phyloP scores from a whole-genome alignment of 1,140 invertebrate species.

The Agrilus planipennis region DNA sequence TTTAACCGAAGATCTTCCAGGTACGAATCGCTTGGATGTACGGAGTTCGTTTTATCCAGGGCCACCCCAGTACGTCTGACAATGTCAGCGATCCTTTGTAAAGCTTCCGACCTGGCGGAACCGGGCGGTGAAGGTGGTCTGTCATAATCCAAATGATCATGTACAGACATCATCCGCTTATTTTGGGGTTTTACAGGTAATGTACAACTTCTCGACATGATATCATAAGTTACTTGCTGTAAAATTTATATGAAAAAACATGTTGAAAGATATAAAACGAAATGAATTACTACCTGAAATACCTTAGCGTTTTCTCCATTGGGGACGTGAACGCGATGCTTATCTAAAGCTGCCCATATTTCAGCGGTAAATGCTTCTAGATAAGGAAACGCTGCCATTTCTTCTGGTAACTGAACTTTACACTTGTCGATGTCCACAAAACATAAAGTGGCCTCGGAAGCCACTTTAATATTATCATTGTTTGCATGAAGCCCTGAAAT shows the following conservation, averaged over 20 bases:
- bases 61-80: conserved; percentile 58
- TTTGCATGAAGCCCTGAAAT: conserved; percentile 42
- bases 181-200: conserved; percentile 39
- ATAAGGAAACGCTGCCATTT: conserved; percentile 87
- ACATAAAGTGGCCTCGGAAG: conserved; percentile 76
- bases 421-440: conserved; percentile 93
- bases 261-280: too few species aligned
- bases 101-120: conserved; percentile 51
- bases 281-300: conserved; percentile 23
- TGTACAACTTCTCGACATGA: conserved; percentile 44
- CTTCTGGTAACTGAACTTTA: conserved; percentile 87
- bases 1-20: conserved; percentile 84
- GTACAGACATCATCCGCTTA: conserved; percentile 60
- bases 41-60: conserved; percentile 29
- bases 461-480: conserved; percentile 37
- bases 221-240: conserved; percentile 13
- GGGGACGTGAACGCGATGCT: conserved; percentile 47
- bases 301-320: conserved; percentile 26
- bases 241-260: too few species aligned
- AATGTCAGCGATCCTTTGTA: conserved; percentile 67
- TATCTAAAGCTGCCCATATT: conserved; percentile 67
- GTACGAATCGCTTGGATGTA: conserved; percentile 54
- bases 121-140: conserved; percentile 44
- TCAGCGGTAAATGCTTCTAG: conserved; percentile 76
- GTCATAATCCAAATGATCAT: conserved; percentile 60